A percentile compares a stretch with the other conserved stretches of the same genome.
These are phyloP conservation scores for Gymnodraco acuticeps DNA, from an alignment of 2,797 vertebrate species.

Conservation along the genomic window DNA sequence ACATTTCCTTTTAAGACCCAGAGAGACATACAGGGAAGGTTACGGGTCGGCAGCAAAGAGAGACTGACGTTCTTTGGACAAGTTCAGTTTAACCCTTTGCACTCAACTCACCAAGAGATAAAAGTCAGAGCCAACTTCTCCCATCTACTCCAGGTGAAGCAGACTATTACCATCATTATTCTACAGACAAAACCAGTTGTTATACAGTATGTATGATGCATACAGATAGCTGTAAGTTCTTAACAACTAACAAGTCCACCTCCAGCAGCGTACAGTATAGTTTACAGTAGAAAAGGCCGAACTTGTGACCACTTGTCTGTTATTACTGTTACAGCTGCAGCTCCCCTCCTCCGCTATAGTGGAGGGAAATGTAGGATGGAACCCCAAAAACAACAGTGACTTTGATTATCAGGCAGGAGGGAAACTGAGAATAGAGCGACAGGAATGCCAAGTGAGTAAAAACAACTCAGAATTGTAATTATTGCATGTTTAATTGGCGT, in stretches of 20 bases:
- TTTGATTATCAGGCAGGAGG: conserved; percentile 79
- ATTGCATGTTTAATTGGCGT: background rate
- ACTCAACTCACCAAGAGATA: conserved; percentile 61
- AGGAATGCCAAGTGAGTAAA: conserved; percentile 82
- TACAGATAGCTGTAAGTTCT: conserved; percentile 7
- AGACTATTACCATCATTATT: background rate
- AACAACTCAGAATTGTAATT: conserved; percentile 4
- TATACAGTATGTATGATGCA: background rate
- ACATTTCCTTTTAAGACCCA: conserved; percentile 74
- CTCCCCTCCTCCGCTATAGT: conserved; percentile 82
- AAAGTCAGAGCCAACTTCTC: conserved; percentile 79
- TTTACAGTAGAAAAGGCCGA: conserved; percentile 46
- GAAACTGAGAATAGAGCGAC: conserved; percentile 76
- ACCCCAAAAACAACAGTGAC: conserved; percentile 55
- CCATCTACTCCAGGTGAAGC: conserved; percentile 87
- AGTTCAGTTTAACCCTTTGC: conserved; percentile 72
- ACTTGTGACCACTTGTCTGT: conserved; percentile 30
- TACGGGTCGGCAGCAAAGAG: conserved; percentile 83
- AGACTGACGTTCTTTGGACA: conserved; percentile 80
- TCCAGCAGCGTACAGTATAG: conserved; percentile 20
- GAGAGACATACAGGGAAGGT: conserved; percentile 73
- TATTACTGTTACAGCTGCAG: conserved; percentile 80
- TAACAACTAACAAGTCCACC: conserved; percentile 3
- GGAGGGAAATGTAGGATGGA: conserved; percentile 81
- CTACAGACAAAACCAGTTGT: background rate